Evolutionary conservation across 2,113 vertebrate species (phyloP), one percentile per base, ranked within the genome.

Genomic region (Triplophysa tibetana): DNA sequence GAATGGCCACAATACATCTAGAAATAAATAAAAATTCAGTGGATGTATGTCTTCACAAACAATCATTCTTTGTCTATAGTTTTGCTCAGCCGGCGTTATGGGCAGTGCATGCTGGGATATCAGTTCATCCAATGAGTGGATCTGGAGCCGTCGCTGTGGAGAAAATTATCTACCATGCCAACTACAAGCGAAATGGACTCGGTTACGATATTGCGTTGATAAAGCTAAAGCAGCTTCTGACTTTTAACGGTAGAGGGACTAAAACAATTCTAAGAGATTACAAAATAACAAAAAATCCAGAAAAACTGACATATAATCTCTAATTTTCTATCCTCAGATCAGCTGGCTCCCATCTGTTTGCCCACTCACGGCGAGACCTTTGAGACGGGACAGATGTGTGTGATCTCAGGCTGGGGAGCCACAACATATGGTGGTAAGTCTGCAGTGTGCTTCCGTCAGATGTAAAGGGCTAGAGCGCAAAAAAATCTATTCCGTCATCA

Each of bases 401-500:
- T 84, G 83, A 84, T 89, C 62, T 89, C 88, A 21, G 88, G 86
- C 56, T 89, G 88, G 88, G 85, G 88, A 73, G 83, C 88, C 21
- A 87, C 85, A 56, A 26, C 45, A 10, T 23, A 75, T 48, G 74
- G 70, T 1, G 86, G 86, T 88, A 23, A 86, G 85, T 60, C 5
- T 78, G 54, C 16, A 17, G 48, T 4, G 12, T 16, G 48, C 14
- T 12, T 4, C 14, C 48, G 8, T 50, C 11, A 50, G 13, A 16
- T 50, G 48, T 50, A 38, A 38, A 38, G 33, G 33, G 33, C 33
- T 38, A 45, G 43, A 12, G 8, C 43, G 12, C 43, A 11, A 45
- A 45, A 45, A 12, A 11, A 38, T 7, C 0, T 1, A 38, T 38
- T 38, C 33, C 5, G 43, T 45, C 11, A 45, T 45, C 43, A 45